Conservation (phyloP, 2,113 vertebrate genomes). For the Erpornis zantholeuca region DNA sequence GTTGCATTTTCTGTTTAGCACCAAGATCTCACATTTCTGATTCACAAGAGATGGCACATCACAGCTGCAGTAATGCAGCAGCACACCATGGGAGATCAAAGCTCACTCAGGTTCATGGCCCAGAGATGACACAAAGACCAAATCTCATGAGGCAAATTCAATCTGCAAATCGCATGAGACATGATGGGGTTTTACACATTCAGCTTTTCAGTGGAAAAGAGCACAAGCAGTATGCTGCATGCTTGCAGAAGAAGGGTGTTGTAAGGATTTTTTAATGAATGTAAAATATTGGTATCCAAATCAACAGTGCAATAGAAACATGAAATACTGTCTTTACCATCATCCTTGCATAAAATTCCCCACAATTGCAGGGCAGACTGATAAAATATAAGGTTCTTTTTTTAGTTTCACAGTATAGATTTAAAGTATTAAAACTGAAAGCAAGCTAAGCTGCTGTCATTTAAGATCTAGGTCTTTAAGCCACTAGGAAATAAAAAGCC, state of each 20-base stretch:
- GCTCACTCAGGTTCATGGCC: neutral
- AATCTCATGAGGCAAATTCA: neutral
- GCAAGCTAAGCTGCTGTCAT: conserved; percentile 58
- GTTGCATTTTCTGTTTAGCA: neutral
- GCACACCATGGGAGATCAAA: neutral
- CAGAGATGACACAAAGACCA: neutral
- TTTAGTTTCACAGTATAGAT: conserved; percentile 4
- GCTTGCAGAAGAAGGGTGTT: neutral
- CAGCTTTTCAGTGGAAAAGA: neutral
- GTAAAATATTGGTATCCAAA: neutral
- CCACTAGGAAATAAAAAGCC: neutral
- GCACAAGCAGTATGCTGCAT: neutral
- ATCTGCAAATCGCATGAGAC: neutral
- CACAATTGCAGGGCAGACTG: neutral
- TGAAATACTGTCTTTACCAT: neutral
- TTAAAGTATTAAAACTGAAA: conserved; percentile 45
- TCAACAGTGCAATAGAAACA: neutral
- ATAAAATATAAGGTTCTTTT: neutral
- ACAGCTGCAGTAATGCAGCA: neutral
- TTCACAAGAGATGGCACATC: neutral
- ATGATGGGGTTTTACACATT: neutral
- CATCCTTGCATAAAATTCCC: neutral
- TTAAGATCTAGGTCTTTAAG: conserved; percentile 39
- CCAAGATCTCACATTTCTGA: neutral
- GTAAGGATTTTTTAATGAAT: neutral